Evolutionary conservation across 2,888 invertebrate genomes (phyloP).

Genomic region (Electrophaes corylata): DNA sequence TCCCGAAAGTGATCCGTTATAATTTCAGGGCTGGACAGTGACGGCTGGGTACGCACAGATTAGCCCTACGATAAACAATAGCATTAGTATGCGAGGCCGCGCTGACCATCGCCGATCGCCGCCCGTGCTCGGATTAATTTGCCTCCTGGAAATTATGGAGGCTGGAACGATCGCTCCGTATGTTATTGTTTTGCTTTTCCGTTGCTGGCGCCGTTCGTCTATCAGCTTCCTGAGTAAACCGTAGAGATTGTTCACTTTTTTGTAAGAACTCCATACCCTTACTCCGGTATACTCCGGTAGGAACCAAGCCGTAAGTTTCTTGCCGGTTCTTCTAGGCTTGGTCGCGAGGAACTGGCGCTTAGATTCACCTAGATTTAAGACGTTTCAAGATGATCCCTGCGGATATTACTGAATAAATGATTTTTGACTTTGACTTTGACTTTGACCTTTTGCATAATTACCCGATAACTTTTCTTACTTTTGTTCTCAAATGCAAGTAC

Average conservation of each 20-base stretch:
- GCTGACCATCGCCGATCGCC: constrained; percentile 80
- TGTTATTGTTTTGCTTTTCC: constrained; percentile 73
- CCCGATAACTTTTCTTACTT: no score
- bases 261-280: no score
- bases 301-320: no score
- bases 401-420: no score
- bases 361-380: no score
- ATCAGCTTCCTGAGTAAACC: constrained; percentile 1
- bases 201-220: constrained; percentile 50
- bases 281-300: no score
- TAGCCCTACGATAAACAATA: constrained; percentile 84
- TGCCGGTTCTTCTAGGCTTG: no score
- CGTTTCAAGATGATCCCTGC: no score
- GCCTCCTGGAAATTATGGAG: constrained; percentile 80
- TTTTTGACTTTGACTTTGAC: no score
- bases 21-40: constrained; percentile 80
- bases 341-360: no score
- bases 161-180: constrained; percentile 65
- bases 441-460: background rate
- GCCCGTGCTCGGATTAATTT: constrained; percentile 82
- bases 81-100: constrained; percentile 84
- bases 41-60: constrained; percentile 82
- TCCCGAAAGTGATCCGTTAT: constrained; percentile 81
- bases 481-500: no score
- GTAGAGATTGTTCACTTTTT: constrained; percentile 8